Evolutionary conservation across 2,113 vertebrate genomes (phyloP), one percentile per base, ranked within the genome.

Genomic region (Felis chaus): DNA sequence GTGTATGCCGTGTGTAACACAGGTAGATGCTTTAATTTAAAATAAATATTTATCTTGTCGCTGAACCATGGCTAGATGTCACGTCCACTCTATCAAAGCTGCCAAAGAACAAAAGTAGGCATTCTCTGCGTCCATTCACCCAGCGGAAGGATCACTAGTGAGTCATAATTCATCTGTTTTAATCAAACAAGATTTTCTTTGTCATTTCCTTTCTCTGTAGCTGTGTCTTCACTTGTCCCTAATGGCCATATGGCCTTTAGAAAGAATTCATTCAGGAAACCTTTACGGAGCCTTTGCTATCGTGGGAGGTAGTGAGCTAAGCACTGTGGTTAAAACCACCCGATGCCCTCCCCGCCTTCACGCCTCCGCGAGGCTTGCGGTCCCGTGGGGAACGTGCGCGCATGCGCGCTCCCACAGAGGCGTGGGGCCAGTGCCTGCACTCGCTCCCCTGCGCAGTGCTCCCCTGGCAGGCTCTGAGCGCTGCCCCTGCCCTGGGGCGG

Each of bases 41-140:
- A 95, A 36, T 69, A 93, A 74, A 81, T 89, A 66, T 23, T 92
- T 94, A 33, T 82, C 76, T 94, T 71, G 36, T 41, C 57, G 33
- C 63, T 71, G 45, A 94, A 23, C 48, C 73, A 31, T 66, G 41
- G 53, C 21, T 48, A 50, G 23, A 71, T 82, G 74, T 83, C 4
- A 25, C 91, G 78, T 33, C 78, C 31, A 65, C 33, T 68, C 90
- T 63, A 29, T 85, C n/a, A 96, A 94, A 85, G 4, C 81, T 76
- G 25, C 68, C 29, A 2, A 71, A 85, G 68, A 71, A 61, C 33
- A 97, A 95, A 95, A 92, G 48, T 39, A 63, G 48, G 3, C 71
- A 96, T 93, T 88, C 63, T 95, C 14, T 57, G 11, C 6, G 61
- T 78, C 27, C 27, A 27, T 74, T 81, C 21, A 41, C 39, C 57